phyloP scores from a whole-genome alignment of 2,888 invertebrate species.

The Synergus itoensis region DNA sequence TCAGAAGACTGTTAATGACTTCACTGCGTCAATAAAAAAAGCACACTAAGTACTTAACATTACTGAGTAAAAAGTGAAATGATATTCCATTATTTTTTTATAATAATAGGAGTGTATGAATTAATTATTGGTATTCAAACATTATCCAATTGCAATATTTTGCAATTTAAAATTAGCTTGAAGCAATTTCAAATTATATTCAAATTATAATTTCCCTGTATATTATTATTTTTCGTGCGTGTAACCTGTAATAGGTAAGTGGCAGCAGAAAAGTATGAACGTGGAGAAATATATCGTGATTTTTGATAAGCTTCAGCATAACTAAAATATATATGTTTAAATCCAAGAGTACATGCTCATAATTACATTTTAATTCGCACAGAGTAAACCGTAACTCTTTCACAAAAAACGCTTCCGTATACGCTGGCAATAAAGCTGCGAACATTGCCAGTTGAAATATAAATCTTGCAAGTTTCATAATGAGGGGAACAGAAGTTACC shows the following conservation, averaged over 20 bases:
- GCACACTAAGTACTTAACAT: conserved; percentile 18
- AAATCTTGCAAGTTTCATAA: conserved; percentile 28
- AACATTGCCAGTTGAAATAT: conserved; percentile 18
- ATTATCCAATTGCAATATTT: too few species aligned
- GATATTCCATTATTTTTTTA: neutral
- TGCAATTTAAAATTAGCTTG: too few species aligned
- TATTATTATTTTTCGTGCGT: too few species aligned
- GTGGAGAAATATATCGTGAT: neutral
- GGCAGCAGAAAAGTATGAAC: neutral
- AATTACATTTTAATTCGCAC: conserved; percentile 34
- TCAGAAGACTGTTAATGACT: conserved; percentile 19
- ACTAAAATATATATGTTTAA: neutral
- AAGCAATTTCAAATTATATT: too few species aligned
- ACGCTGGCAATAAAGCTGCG: conserved; percentile 16
- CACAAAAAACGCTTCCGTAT: conserved; percentile 26
- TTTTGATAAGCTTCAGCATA: neutral
- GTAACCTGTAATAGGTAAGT: too few species aligned
- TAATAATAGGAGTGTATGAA: too few species aligned
- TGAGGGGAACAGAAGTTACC: conserved; percentile 19
- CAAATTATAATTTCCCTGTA: too few species aligned
- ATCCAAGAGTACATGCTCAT: conserved; percentile 27
- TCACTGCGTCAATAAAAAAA: conserved; percentile 9
- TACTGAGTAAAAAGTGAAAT: neutral
- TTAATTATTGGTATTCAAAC: too few species aligned
- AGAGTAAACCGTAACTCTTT: conserved; percentile 24